phyloP scores from a whole-genome alignment of 2,113 vertebrate species.

The Phrynosoma blainvillii region DNA sequence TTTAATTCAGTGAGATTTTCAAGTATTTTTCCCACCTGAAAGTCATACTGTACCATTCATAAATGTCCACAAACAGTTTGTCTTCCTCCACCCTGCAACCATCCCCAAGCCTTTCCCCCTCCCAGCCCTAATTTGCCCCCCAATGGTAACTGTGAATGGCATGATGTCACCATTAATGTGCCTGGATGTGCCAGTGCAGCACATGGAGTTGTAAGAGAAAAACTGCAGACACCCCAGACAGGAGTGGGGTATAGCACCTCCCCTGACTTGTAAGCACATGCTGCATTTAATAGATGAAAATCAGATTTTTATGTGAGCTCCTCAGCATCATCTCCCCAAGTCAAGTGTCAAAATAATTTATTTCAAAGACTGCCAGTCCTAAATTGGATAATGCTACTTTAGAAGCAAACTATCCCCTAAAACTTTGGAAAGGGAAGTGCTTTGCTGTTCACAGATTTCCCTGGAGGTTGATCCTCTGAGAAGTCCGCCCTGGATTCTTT shows the following conservation, averaged over 20 bases:
- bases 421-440: constrained; percentile 22
- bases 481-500: constrained; percentile 50
- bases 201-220: too few relatives aligned
- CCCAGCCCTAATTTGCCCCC: not conserved
- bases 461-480: constrained; percentile 34
- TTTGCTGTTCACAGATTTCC: not conserved
- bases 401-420: constrained; percentile 36
- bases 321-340: not conserved
- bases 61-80: too few relatives aligned
- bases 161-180: too few relatives aligned
- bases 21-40: too few relatives aligned
- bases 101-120: not conserved
- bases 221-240: too few relatives aligned
- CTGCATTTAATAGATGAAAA: not conserved
- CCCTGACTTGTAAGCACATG: too few relatives aligned
- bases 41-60: too few relatives aligned
- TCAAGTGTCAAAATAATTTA: not conserved
- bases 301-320: not conserved
- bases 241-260: too few relatives aligned
- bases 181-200: too few relatives aligned
- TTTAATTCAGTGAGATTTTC: too few relatives aligned
- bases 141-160: too few relatives aligned
- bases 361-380: not conserved
- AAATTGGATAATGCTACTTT: not conserved
- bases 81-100: not conserved